Base-by-base conservation (phyloP, 2,888 invertebrate species). In the Matsumyia berberina region DNA sequence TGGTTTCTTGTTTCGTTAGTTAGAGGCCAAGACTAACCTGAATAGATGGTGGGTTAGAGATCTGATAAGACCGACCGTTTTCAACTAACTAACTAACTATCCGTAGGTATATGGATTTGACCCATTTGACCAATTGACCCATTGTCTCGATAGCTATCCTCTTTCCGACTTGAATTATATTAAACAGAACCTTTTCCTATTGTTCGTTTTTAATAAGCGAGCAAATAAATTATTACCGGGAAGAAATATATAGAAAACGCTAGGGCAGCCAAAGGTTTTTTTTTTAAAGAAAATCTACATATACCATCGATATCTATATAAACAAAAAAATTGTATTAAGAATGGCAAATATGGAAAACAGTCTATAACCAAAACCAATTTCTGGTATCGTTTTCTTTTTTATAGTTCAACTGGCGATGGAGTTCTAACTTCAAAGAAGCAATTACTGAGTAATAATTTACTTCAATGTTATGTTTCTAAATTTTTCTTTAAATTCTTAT, bases 361-460 rank as follows among this genome's bases (percentile, higher is more conserved):
- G 60, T 76, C 39, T 86, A 83, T 69, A 86, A 86, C 86, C 86
- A 88, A 81, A 24, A 86, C 86, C 88, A 86, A 88, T 88, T 86
- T 89, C 88, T 89, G 88, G 88, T 89, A 87, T 89, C 87, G 87
- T 88, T 88, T 89, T 89, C 88, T 89, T 88, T 88, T 88, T 89
- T 88, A 89, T 90, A 96, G 96, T 96, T 95, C 94, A 96, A 96
- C 95, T 97, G 97, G 97, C 96, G 96, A 95, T 96, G 96, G 95
- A 97, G 97, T 95, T 95, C 96, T 94, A 96, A 97, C 96, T 97
- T 97, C 97, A 96, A 96, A 95, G 96, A 97, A 94, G 97, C 97
- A 94, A 96, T 97, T 94, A 95, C 96, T 94, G 94, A 92, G 92
- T 92, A 92, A 92, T 91, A 79, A 80, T 85, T 86, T 72, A 67